phyloP scores from a whole-genome alignment of 2,888 invertebrate species.

The Melitaea athalia region DNA sequence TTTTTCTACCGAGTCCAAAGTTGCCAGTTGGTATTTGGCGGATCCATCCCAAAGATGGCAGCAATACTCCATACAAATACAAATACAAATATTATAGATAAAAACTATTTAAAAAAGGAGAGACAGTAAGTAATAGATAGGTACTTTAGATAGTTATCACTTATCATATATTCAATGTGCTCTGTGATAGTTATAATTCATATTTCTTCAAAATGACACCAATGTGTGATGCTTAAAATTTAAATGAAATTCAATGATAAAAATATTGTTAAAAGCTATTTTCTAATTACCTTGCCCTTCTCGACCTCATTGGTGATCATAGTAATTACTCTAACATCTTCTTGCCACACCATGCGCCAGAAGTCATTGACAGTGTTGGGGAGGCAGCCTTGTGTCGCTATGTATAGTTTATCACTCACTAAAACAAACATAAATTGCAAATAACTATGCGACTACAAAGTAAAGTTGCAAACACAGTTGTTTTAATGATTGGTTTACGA shows the following conservation, averaged over 20 bases:
- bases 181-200: too few species aligned
- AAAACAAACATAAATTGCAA: constrained; percentile 39
- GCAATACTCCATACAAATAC: too few species aligned
- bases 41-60: too few species aligned
- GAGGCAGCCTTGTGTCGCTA: constrained; percentile 96
- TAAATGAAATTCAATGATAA: background rate
- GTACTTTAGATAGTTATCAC: too few species aligned
- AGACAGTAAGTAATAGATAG: too few species aligned
- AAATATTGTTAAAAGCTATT: background rate
- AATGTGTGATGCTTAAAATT: background rate
- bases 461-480: background rate
- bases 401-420: constrained; percentile 86
- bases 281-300: constrained; percentile 88
- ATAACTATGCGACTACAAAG: background rate
- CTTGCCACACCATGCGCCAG: constrained; percentile 99
- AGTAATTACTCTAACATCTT: constrained; percentile 96
- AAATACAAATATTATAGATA: too few species aligned
- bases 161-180: too few species aligned
- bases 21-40: too few species aligned
- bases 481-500: background rate
- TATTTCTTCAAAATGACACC: background rate
- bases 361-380: constrained; percentile 95
- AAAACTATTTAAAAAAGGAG: too few species aligned
- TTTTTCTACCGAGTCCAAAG: too few species aligned
- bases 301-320: constrained; percentile 99